These are phyloP conservation scores for Ostrea edulis DNA, from an alignment of 1,140 invertebrate species.

Conservation along the genomic window DNA sequence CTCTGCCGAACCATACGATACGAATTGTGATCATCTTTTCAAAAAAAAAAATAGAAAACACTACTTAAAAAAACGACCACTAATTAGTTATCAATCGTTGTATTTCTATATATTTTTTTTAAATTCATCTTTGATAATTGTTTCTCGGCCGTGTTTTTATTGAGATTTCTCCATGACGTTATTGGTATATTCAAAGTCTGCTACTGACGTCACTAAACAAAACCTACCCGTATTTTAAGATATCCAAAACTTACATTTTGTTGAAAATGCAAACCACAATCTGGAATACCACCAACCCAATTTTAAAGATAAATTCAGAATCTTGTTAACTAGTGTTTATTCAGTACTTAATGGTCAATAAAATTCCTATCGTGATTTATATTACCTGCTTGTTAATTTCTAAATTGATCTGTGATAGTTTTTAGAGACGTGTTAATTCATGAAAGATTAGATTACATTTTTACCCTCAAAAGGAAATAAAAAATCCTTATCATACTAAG, in stretches of 20 bases:
- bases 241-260: slow-evolving; percentile 5
- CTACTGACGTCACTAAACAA: background rate
- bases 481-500: background rate
- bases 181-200: too few species aligned
- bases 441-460: background rate
- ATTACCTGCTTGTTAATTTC: background rate
- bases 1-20: too few species aligned
- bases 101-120: too few species aligned
- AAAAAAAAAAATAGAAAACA: too few species aligned
- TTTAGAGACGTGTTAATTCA: slow-evolving; percentile 24
- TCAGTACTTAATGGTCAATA: slow-evolving; percentile 23
- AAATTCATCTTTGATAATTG: too few species aligned
- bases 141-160: too few species aligned
- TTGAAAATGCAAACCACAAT: background rate
- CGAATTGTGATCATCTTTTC: too few species aligned
- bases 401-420: slow-evolving; percentile 19
- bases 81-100: too few species aligned
- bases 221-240: background rate
- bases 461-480: background rate
- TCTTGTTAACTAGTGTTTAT: background rate
- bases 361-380: slow-evolving; percentile 32
- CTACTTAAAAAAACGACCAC: too few species aligned
- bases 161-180: too few species aligned
- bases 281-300: background rate
- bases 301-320: background rate